phyloP scores from a whole-genome alignment of 2,888 invertebrate genomes.

The Chymomyza caudatula region DNA sequence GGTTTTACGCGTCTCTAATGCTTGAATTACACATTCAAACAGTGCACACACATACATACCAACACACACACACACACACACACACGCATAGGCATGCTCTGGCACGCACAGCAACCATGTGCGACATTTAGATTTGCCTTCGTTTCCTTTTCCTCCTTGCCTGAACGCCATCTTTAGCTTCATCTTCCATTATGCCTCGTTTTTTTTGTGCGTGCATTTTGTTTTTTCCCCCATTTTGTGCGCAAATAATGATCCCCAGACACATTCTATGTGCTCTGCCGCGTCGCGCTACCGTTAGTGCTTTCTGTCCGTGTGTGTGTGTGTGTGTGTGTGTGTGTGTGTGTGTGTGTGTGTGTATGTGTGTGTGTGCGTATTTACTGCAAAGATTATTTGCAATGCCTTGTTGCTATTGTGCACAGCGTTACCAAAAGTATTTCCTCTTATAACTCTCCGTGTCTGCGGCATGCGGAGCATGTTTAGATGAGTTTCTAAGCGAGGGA shows the following conservation, averaged over 20 bases:
- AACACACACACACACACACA: not conserved
- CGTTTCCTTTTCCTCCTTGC: not conserved
- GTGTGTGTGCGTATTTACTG: conserved; percentile 67
- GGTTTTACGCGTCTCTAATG: conserved; percentile 68
- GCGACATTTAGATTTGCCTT: conserved; percentile 48
- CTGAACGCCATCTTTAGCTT: not conserved
- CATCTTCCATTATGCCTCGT: not conserved
- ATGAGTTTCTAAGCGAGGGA: not conserved
- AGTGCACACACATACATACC: not conserved
- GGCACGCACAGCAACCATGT: conserved; percentile 58
- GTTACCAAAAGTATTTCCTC: not conserved
- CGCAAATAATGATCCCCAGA: conserved; percentile 74
- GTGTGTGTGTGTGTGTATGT: too few species aligned
- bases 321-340: too few species aligned
- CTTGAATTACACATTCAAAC: conserved; percentile 71
- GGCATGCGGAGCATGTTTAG: not conserved
- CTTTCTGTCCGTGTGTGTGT: not conserved
- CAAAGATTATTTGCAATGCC: conserved; percentile 71
- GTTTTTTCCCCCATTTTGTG: conserved; percentile 55
- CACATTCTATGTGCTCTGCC: conserved; percentile 48
- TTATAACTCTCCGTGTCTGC: not conserved
- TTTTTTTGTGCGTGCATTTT: conserved; percentile 58
- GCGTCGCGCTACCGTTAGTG: too few species aligned
- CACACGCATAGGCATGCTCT: not conserved
- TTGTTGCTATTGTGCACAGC: conserved; percentile 45